phyloP scores from a whole-genome alignment of 1,140 invertebrate species.

The Cecropterus lyciades region DNA sequence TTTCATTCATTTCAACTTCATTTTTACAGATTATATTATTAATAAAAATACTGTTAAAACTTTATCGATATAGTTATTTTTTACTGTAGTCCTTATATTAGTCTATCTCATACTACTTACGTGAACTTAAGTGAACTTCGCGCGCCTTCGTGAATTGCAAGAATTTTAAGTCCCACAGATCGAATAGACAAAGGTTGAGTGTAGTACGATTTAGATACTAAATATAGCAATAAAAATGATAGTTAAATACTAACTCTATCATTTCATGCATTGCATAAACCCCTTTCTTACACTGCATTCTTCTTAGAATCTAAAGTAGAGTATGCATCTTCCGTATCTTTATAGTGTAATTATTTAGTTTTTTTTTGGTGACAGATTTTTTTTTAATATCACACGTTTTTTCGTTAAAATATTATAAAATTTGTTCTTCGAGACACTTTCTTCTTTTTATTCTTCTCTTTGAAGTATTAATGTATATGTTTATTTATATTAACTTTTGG shows the following conservation, averaged over 20 bases:
- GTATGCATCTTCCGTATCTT: background rate
- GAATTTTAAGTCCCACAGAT: background rate
- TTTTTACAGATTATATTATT: too few species aligned
- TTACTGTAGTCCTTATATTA: too few species aligned
- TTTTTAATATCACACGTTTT: slow-evolving; percentile 6
- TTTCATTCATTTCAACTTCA: too few species aligned
- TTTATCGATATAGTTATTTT: too few species aligned
- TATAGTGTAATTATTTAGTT: background rate
- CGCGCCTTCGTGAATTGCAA: slow-evolving; percentile 2
- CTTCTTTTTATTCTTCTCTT: slow-evolving; percentile 18
- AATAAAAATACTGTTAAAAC: too few species aligned
- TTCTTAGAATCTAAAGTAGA: slow-evolving; percentile 16
- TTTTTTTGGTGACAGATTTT: background rate
- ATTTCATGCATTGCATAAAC: slow-evolving; percentile 33
- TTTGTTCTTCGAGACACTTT: slow-evolving; percentile 14
- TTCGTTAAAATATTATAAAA: background rate
- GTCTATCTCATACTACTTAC: background rate
- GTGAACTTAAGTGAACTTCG: too few species aligned
- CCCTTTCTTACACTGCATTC: slow-evolving; percentile 26
- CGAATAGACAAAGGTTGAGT: background rate
- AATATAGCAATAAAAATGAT: slow-evolving; percentile 6
- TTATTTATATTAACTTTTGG: slow-evolving; percentile 20
- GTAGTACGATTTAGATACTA: slow-evolving; percentile 14
- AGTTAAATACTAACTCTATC: slow-evolving; percentile 18
- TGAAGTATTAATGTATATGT: slow-evolving; percentile 14